These are phyloP conservation scores for Lordiphosa mommai DNA, from an alignment of 1,140 invertebrate species.

Conservation along the genomic window DNA sequence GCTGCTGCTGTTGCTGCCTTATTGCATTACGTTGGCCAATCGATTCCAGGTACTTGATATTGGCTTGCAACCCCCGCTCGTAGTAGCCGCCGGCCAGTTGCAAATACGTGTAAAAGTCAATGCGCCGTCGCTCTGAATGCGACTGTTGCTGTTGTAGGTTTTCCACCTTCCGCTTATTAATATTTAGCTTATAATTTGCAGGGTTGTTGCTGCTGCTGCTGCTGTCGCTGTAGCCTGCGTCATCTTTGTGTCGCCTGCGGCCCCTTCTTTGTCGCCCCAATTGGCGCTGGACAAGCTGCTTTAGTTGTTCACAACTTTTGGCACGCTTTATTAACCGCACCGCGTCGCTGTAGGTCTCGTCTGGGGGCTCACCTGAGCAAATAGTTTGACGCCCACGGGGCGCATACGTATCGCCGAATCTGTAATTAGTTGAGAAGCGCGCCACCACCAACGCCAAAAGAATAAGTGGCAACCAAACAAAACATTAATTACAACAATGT, in stretches of 20 bases:
- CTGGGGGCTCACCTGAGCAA: conserved; percentile 38
- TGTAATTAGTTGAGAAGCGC: conserved; percentile 59
- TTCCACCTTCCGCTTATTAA: conserved; percentile 46
- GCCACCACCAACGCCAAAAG: background rate
- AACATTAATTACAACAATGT: conserved; percentile 66
- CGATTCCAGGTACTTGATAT: conserved; percentile 71
- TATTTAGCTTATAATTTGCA: conserved; percentile 58
- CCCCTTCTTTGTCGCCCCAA: conserved; percentile 11
- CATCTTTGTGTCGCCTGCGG: background rate
- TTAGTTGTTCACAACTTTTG: conserved; percentile 53
- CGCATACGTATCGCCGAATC: conserved; percentile 61
- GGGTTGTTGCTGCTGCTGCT: conserved; percentile 1
- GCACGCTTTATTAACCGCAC: conserved; percentile 55
- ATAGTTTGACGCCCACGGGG: conserved; percentile 56
- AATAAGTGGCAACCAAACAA: conserved; percentile 24
- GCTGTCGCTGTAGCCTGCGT: background rate
- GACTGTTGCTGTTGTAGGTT: conserved; percentile 9
- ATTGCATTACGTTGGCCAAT: conserved; percentile 55
- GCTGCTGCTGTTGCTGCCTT: conserved; percentile 6
- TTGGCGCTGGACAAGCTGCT: conserved; percentile 51
- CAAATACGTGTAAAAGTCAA: conserved; percentile 56
- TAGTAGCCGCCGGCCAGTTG: conserved; percentile 72
- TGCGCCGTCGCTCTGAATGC: conserved; percentile 10
- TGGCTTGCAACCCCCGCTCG: conserved; percentile 56
- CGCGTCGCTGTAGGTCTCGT: conserved; percentile 64